Base-by-base conservation (phyloP, 2,888 invertebrate genomes). In the Archips xylosteana region DNA sequence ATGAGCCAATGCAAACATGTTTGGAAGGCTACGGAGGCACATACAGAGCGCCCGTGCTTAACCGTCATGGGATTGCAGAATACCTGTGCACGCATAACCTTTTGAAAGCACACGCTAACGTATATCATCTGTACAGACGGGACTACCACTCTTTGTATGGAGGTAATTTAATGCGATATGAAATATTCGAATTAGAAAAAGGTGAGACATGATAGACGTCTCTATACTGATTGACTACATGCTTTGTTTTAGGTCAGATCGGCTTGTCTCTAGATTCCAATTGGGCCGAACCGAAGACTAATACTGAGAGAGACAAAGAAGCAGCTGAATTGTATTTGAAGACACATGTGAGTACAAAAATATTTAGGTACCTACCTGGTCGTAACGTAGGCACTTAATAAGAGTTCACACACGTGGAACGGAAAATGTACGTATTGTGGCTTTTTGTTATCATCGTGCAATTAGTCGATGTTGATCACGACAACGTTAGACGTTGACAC, bases 61-160 rank as follows among this genome's bases (percentile, higher is more conserved):
- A 95, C 79, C 95, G 95, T 15, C 95, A 95, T 1, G 96, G 96
- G 2, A 91, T 95, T 63, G 96, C 96, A 0, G 94, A 95, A 75
- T 97, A 97, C 83, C 87, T 96, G 0, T 97, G 96, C 78, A 95
- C 95, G 0, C 97, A 97, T 82, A 97, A 97, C 82, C 89, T 97
- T 68, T 87, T 98, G 23, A 96, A 96, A 82, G 96, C 97, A 0
- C 97, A 98, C 82, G 96, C 96, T 0, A 95, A 94, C 81, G 96
- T 95, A n/a, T 96, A 96, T 78, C 96, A 96, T 80, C 92, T 96
- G 81, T 96, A 96, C 79, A 92, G 96, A 49, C 85, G 93, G 9
- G 90, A 95, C 71, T 97, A 96, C 83, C 94, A 95, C 70, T 83
- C 90, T 23, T 80, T 85, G 12, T 95, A 95, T 78, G 92, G 95